Evolutionary conservation across 1,140 invertebrate genomes (phyloP), one percentile per base, ranked within the genome.

Genomic region (Cyrtorhinus lividipennis): DNA sequence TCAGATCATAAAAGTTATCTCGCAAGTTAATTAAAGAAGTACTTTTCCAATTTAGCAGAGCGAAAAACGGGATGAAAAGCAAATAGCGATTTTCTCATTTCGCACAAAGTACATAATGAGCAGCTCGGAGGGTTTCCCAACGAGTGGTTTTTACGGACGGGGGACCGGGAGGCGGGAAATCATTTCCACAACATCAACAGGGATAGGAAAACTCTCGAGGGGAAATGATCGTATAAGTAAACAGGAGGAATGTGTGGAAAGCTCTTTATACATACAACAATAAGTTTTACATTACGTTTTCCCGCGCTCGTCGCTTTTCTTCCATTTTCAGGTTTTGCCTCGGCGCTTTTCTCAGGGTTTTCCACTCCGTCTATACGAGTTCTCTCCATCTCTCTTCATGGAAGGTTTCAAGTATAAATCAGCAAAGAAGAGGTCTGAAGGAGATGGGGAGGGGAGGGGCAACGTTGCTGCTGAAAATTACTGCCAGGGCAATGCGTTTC

Each of bases 401-500:
- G 12, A 5, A 8, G 25, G 24, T 30, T 59, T 59, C 58, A 59
- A 59, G 26, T 59, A 59, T 59, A 59, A 59, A 59, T 59, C 58
- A 59, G 58, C 56, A 12, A 24, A 59, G 20, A 53, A 53, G 48
- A 5, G 48, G 20, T 5, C 8, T 5, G 48, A 53, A 22, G 48
- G 18, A 53, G 48, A 20, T 15, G 5, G 8, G 8, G 20, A 3
- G 8, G 48, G 3, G 18, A 22, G 48, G 18, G 5, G 20, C 48
- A n/a, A n/a, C n/a, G n/a, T 22, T 20, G 10, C 12, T 5, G 5
- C 48, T 8, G 48, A 53, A 53, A 59, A 59, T 59, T 59, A 59
- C 58, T 59, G 58, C n/a, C n/a, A 59, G 58, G 22, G 58, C 58
- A 59, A 59, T 59, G 58, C 58, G 58, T 59, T 59, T 59, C 58